Conservation (phyloP, 2,113 vertebrate species). For the Mystacornis crossleyi region DNA sequence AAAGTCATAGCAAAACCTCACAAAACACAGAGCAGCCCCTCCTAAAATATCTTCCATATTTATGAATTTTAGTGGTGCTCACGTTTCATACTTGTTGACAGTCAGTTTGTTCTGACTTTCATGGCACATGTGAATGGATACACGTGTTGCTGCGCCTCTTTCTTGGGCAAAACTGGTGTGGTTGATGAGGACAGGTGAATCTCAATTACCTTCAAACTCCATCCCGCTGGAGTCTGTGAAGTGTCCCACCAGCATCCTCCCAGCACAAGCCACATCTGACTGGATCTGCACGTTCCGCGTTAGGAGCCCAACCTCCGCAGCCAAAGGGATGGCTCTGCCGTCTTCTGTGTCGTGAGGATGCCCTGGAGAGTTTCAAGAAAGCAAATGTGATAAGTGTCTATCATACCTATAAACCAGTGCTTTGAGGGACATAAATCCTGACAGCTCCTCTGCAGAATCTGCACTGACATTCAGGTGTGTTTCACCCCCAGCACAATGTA, state of each 20-base stretch:
- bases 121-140: fast-evolving
- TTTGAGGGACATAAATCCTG: constrained; percentile 39
- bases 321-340: constrained; percentile 25
- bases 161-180: background rate
- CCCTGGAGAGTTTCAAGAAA: constrained; percentile 51
- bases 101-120: background rate
- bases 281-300: constrained; percentile 71
- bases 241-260: constrained; percentile 66
- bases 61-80: background rate
- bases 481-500: constrained; percentile 63
- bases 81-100: background rate
- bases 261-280: constrained; percentile 64
- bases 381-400: constrained; percentile 34
- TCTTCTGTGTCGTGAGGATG: constrained; percentile 49
- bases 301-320: constrained; percentile 75
- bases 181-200: background rate
- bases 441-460: constrained; percentile 35
- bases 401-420: background rate
- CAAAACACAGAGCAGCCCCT: background rate
- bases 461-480: constrained; percentile 58
- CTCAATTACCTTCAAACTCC: constrained; percentile 67
- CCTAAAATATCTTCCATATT: background rate
- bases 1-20: background rate
- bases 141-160: fast-evolving
- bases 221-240: constrained; percentile 4